These are phyloP conservation scores for Trissoscelio sp. DNA, from an alignment of 2,888 invertebrate genomes.

Conservation along the genomic window DNA sequence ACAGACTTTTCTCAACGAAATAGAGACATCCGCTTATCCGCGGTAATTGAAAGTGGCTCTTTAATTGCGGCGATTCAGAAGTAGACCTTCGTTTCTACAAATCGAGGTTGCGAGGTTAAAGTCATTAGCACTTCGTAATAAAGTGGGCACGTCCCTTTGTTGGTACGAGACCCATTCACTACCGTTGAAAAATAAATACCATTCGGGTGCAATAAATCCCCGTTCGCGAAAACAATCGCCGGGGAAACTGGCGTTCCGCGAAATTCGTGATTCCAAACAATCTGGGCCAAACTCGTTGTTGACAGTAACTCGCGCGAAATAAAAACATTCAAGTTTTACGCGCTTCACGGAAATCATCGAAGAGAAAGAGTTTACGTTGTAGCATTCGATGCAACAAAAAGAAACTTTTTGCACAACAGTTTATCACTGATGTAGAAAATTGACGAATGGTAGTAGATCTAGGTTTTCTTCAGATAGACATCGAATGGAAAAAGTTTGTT, in stretches of 20 bases:
- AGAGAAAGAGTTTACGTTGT: slow-evolving; percentile 3
- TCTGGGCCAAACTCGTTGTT: slow-evolving; percentile 35
- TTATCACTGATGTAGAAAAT: slow-evolving; percentile 1
- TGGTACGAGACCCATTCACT: slow-evolving; percentile 28
- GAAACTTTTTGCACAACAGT: neutral
- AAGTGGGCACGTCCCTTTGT: slow-evolving; percentile 52
- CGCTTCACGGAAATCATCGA: slow-evolving; percentile 27
- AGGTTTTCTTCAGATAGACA: neutral
- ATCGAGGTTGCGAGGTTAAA: slow-evolving; percentile 55
- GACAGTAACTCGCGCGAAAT: slow-evolving; percentile 44
- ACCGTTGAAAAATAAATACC: slow-evolving; percentile 39
- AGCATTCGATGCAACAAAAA: neutral
- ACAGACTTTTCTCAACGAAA: neutral
- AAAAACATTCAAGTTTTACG: slow-evolving; percentile 40
- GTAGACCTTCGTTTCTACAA: slow-evolving; percentile 33
- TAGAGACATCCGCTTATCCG: slow-evolving; percentile 16
- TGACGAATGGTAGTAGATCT: neutral
- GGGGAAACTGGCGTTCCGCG: slow-evolving; percentile 35
- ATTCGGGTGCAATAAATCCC: slow-evolving; percentile 33
- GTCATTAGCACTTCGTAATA: slow-evolving; percentile 56
- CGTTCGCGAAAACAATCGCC: slow-evolving; percentile 39
- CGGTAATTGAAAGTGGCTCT: slow-evolving; percentile 43
- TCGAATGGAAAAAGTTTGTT: no score
- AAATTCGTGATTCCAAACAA: slow-evolving; percentile 16
- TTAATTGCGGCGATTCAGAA: slow-evolving; percentile 34